These are phyloP conservation scores for Calameuta pallipes DNA, from an alignment of 2,888 invertebrate genomes.

Conservation along the genomic window DNA sequence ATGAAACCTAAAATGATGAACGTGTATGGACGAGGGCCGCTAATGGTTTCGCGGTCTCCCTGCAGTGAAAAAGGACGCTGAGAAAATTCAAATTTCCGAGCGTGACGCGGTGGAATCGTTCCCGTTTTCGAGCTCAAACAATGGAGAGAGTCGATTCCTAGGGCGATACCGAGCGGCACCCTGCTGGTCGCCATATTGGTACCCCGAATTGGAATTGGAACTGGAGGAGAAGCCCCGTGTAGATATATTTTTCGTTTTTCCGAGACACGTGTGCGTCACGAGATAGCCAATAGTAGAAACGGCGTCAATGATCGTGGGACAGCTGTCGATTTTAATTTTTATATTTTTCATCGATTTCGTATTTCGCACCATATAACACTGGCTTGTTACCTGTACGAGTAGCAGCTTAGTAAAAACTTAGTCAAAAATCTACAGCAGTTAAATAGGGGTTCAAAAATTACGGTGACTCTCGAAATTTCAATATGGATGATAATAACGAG, in stretches of 20 bases:
- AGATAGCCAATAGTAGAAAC: background rate
- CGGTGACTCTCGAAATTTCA: background rate
- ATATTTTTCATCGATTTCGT: background rate
- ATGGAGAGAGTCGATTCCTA: conserved; percentile 22
- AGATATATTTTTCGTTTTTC: background rate
- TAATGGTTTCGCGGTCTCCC: conserved; percentile 5
- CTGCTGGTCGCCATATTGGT: conserved; percentile 25
- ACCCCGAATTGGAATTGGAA: conserved; percentile 14
- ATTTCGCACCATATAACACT: background rate
- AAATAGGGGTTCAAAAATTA: background rate
- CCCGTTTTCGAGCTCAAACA: conserved; percentile 27
- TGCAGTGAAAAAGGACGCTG: background rate
- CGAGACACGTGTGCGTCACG: background rate
- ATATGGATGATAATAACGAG: background rate
- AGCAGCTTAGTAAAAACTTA: background rate
- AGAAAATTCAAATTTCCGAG: conserved; percentile 26
- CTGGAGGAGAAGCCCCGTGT: conserved; percentile 3
- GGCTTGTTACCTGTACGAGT: background rate
- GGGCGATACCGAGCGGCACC: conserved; percentile 22
- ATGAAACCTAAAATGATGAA: background rate
- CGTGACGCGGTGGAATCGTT: conserved; percentile 26
- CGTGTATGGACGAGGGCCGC: background rate
- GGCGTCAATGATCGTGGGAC: background rate
- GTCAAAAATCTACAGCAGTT: background rate
- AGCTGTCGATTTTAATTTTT: background rate